These are phyloP conservation scores for Chaetodon trifasciatus DNA, from an alignment of 2,797 vertebrate genomes.

Conservation along the genomic window DNA sequence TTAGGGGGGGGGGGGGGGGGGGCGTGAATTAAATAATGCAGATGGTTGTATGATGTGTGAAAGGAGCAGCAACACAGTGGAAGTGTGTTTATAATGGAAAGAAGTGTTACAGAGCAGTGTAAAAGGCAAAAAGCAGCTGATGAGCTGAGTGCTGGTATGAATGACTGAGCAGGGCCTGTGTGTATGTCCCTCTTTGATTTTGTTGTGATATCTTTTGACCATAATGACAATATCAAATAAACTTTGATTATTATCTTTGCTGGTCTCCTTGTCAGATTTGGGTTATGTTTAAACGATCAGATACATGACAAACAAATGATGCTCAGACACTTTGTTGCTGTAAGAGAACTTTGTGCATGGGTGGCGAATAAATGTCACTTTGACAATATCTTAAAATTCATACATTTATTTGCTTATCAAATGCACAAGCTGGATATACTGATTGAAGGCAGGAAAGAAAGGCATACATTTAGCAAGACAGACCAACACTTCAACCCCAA, in stretches of 20 bases:
- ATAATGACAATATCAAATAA: constrained; percentile 80
- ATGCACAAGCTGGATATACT: constrained; percentile 50
- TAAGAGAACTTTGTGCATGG: not conserved
- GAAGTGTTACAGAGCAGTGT: constrained; percentile 66
- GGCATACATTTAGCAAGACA: constrained; percentile 9
- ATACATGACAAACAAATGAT: not conserved
- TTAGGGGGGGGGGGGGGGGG: constrained; percentile 39
- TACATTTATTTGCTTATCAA: constrained; percentile 66
- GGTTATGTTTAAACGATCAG: not conserved
- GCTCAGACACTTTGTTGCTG: not conserved
- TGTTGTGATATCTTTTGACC: constrained; percentile 76
- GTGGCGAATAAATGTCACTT: not conserved
- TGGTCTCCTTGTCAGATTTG: constrained; percentile 1
- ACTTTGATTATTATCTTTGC: constrained; percentile 77
- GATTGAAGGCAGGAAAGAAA: constrained; percentile 40
- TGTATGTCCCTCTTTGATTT: constrained; percentile 67
- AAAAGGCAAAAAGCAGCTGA: constrained; percentile 45
- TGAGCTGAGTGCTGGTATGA: constrained; percentile 47
- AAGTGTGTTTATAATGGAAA: constrained; percentile 37
- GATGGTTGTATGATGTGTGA: constrained; percentile 36
- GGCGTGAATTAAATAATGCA: constrained; percentile 22
- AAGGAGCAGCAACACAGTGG: constrained; percentile 37
- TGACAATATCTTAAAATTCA: constrained; percentile 1
- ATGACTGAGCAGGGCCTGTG: constrained; percentile 51
- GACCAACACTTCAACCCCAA: constrained; percentile 14